Base-by-base conservation (phyloP, 2,888 invertebrate genomes). In the Tyria jacobaeae region DNA sequence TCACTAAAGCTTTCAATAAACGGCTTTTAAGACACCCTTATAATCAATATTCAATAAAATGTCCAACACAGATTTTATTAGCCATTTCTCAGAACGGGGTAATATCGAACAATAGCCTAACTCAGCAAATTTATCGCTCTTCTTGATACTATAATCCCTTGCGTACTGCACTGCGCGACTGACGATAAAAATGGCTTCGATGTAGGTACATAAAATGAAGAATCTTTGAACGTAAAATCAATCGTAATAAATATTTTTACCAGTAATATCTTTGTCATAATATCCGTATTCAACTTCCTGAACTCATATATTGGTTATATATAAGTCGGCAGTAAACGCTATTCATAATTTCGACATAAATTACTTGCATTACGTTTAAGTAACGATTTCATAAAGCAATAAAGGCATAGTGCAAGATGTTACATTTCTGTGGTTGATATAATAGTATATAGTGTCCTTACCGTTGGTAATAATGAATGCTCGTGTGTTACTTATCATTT, bases 1-100 rank as follows among this genome's bases (percentile, higher is more conserved):
- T 80, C 76, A 81, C 80, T 81, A 83, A 83, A 79, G 81, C 82
- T 85, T 85, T 86, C 86, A 88, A 89, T 87, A 86, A 86, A 81
- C 83, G 81, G 76, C 73, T 55, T 65, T 52, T 54, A 58, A 67
- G 56, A 65, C 59, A 68, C 56, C 37, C 68, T 68, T 60, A 65
- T 70, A 76, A 86, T 85, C 83, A 80, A 84, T 85, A 82, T 78
- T 79, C 79, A 74, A 81, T 78, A 79, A 85, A 82, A 82, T 74
- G 73, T 70, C 66, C 58, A 68, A 68, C 64, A 66, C 66, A 55
- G 60, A 70, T 79, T 81, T 81, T 78, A 76, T 79, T 76, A 74
- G 71, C 73, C 75, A 76, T 75, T 80, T 72, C 62, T 74, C 71
- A 70, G 60, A 57, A 64, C 57, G 58, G 60, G 62, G 52, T 61